These are phyloP conservation scores for Cathartes aura DNA, from an alignment of 2,113 vertebrate species.

Conservation along the genomic window DNA sequence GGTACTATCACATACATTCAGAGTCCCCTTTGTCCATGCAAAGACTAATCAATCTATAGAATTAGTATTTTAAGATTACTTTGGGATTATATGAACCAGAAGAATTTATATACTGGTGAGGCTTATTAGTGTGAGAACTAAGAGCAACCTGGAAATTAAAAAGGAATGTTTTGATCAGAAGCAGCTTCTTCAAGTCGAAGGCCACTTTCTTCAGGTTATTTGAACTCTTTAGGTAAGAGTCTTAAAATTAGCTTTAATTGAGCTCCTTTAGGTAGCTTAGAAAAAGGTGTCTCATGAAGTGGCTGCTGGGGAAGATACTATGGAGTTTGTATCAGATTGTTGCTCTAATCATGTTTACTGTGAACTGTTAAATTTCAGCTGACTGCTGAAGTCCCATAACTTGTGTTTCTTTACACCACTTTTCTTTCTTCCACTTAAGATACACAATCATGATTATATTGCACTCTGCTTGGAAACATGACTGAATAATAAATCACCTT, in stretches of 20 bases:
- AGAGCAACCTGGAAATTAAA: background rate
- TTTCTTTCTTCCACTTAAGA: background rate
- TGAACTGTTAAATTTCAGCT: background rate
- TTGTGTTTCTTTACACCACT: background rate
- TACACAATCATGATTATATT: background rate
- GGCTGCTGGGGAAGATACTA: background rate
- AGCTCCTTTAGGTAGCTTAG: background rate
- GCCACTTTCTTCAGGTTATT: background rate
- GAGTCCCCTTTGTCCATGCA: background rate
- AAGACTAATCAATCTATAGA: background rate
- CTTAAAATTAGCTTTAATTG: background rate
- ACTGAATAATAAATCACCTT: background rate
- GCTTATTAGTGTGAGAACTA: background rate
- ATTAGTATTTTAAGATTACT: background rate
- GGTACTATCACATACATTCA: background rate
- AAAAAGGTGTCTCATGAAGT: background rate
- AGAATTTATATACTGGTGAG: background rate
- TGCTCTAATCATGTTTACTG: background rate
- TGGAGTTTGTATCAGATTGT: background rate
- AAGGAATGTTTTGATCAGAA: background rate
- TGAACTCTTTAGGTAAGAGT: background rate
- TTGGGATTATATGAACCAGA: background rate
- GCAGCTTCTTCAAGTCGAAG: background rate
- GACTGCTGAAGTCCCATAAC: background rate
- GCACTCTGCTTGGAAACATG: background rate